These are phyloP conservation scores for Heloderma charlesbogerti DNA, from an alignment of 2,113 vertebrate genomes.

Conservation along the genomic window DNA sequence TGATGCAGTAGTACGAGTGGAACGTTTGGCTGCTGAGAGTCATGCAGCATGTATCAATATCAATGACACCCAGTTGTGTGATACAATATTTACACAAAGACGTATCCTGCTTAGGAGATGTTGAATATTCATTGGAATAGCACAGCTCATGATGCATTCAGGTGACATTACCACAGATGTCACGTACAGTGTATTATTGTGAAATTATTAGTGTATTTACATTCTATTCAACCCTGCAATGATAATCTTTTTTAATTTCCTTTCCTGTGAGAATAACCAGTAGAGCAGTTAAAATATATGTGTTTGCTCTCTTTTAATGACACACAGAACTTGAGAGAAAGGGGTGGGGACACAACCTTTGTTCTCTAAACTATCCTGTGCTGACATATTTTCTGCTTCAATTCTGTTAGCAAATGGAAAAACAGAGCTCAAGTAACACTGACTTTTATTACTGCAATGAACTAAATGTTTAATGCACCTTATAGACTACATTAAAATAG, in stretches of 20 bases:
- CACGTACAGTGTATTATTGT: slow-evolving; percentile 47
- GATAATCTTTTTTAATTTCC: slow-evolving; percentile 47
- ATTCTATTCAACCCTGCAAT: slow-evolving; percentile 53
- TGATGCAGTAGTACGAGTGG: slow-evolving; percentile 16
- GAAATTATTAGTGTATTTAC: slow-evolving; percentile 59
- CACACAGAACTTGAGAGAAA: slow-evolving; percentile 12
- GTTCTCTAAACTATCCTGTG: slow-evolving; percentile 3
- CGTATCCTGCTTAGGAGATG: slow-evolving; percentile 35
- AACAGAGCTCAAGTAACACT: neutral
- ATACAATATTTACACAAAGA: slow-evolving; percentile 48
- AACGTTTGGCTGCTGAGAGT: slow-evolving; percentile 19
- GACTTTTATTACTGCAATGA: neutral
- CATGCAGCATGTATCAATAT: slow-evolving; percentile 17
- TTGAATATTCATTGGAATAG: slow-evolving; percentile 46
- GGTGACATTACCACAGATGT: slow-evolving; percentile 57
- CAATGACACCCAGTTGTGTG: slow-evolving; percentile 30
- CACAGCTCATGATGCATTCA: slow-evolving; percentile 33
- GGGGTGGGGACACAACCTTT: slow-evolving; percentile 1
- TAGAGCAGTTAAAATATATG: slow-evolving; percentile 40
- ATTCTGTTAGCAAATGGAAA: slow-evolving; percentile 36
- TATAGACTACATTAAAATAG: slow-evolving; percentile 1
- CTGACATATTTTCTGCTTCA: slow-evolving; percentile 41
- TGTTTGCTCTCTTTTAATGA: slow-evolving; percentile 31
- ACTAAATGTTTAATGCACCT: neutral
- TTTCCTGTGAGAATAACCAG: slow-evolving; percentile 56